A percentile compares a stretch with the other conserved stretches of the same genome.
Evolutionary conservation across 2,113 vertebrate species (phyloP).

Genomic region (Dendropsophus ebraccatus): DNA sequence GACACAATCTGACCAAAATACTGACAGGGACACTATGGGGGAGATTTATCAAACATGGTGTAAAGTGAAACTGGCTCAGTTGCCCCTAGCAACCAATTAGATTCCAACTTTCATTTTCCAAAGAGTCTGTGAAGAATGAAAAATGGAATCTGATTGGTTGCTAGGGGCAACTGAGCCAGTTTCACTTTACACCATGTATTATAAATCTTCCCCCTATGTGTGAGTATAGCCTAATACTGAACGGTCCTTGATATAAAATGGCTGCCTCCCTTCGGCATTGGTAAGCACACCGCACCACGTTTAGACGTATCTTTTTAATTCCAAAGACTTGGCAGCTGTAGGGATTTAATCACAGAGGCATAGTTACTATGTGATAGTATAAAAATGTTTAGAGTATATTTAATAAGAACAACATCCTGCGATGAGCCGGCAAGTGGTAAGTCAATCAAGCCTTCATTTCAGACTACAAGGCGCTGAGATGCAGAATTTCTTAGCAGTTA

Average conservation of each 20-base stretch:
- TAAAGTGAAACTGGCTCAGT: too few species aligned
- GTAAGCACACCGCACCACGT: background rate
- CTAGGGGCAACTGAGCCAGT: too few species aligned
- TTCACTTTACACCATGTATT: too few species aligned
- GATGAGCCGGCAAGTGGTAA: slow-evolving; percentile 1
- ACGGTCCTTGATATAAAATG: background rate
- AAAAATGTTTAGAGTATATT: slow-evolving; percentile 21
- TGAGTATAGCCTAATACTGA: background rate
- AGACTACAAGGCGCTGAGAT: slow-evolving; percentile 41
- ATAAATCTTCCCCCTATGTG: too few species aligned
- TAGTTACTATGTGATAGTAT: slow-evolving; percentile 22
- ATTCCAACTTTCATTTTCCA: too few species aligned
- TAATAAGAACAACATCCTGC: slow-evolving; percentile 30
- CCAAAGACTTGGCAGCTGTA: background rate
- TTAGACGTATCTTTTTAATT: background rate
- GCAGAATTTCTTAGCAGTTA: slow-evolving; percentile 36
- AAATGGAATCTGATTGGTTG: too few species aligned
- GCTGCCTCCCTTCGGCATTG: background rate
- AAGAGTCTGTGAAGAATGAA: too few species aligned
- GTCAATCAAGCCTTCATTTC: slow-evolving; percentile 46
- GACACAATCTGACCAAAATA: too few species aligned
- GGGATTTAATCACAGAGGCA: background rate
- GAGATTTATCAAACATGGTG: too few species aligned
- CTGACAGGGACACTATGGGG: too few species aligned
- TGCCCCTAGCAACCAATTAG: too few species aligned